These are phyloP conservation scores for Bombylius major DNA, from an alignment of 2,888 invertebrate species.

Conservation along the genomic window DNA sequence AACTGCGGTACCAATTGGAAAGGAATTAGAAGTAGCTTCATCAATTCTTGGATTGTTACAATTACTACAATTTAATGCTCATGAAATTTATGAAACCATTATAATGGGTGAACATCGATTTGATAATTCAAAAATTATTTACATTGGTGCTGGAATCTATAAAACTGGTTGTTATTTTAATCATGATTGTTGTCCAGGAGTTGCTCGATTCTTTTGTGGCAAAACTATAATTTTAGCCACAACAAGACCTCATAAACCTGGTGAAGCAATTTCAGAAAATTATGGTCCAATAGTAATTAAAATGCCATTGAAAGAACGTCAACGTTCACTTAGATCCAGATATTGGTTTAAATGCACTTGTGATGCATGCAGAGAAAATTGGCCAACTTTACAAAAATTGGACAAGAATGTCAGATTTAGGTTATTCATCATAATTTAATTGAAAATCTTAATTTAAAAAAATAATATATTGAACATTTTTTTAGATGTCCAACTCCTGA, in stretches of 20 bases:
- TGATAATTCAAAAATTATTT: constrained; percentile 28
- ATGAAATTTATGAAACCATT: constrained; percentile 63
- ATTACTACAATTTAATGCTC: constrained; percentile 73
- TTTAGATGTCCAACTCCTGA: constrained; percentile 39
- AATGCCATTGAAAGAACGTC: constrained; percentile 43
- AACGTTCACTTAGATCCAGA: constrained; percentile 50
- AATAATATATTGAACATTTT: not conserved
- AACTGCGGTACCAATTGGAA: constrained; percentile 37
- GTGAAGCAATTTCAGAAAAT: constrained; percentile 65
- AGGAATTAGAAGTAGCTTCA: constrained; percentile 48
- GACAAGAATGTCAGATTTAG: constrained; percentile 36
- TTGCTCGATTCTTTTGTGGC: constrained; percentile 64
- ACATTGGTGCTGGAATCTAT: constrained; percentile 53
- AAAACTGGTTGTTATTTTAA: constrained; percentile 68
- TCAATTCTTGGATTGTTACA: constrained; percentile 58
- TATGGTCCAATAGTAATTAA: constrained; percentile 69
- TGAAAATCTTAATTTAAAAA: not conserved
- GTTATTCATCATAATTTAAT: not conserved
- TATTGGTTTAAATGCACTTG: constrained; percentile 73
- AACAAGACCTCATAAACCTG: constrained; percentile 48
- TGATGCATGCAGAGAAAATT: constrained; percentile 57
- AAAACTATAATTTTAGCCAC: constrained; percentile 57
- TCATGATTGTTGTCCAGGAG: constrained; percentile 70
- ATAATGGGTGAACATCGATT: constrained; percentile 40
- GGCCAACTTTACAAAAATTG: constrained; percentile 55